A percentile compares a stretch with the other conserved stretches of the same genome.
These are phyloP conservation scores for Myiopsitta monachus DNA, from an alignment of 2,113 vertebrate species.

Conservation along the genomic window DNA sequence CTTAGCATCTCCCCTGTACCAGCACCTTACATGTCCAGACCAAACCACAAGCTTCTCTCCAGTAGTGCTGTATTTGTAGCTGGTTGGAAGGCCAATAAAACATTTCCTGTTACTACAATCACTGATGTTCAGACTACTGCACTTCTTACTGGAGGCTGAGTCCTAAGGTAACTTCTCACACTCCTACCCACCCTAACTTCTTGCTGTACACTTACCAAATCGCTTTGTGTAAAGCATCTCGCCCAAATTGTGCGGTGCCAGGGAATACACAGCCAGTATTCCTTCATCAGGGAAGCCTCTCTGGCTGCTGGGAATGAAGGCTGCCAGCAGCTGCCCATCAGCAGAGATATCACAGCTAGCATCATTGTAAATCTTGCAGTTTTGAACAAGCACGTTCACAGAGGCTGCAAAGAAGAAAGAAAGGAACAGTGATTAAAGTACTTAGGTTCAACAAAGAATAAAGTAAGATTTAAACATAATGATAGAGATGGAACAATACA, in stretches of 20 bases:
- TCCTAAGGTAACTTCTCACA: neutral
- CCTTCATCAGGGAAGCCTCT: constrained; percentile 96
- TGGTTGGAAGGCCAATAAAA: neutral
- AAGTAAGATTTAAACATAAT: constrained; percentile 15
- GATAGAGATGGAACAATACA: neutral
- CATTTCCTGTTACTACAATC: neutral
- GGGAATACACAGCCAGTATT: constrained; percentile 94
- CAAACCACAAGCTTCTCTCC: neutral
- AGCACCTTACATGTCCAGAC: neutral
- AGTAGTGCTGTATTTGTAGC: neutral
- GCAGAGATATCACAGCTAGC: constrained; percentile 98
- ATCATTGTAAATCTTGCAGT: constrained; percentile 99
- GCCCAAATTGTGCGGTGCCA: constrained; percentile 97
- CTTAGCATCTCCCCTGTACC: neutral
- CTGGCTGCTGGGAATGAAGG: constrained; percentile 97
- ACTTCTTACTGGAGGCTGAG: neutral
- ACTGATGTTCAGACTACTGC: neutral
- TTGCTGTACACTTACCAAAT: constrained; percentile 82
- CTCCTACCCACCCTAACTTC: constrained; percentile 9
- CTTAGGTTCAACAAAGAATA: neutral
- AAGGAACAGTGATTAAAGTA: neutral
- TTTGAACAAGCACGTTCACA: constrained; percentile 95
- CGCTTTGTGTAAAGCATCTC: constrained; percentile 98
- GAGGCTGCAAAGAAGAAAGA: constrained; percentile 79
- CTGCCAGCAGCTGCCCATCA: constrained; percentile 94